Evolutionary conservation across 2,797 vertebrate species (phyloP).

Genomic region (Helarctos malayanus): DNA sequence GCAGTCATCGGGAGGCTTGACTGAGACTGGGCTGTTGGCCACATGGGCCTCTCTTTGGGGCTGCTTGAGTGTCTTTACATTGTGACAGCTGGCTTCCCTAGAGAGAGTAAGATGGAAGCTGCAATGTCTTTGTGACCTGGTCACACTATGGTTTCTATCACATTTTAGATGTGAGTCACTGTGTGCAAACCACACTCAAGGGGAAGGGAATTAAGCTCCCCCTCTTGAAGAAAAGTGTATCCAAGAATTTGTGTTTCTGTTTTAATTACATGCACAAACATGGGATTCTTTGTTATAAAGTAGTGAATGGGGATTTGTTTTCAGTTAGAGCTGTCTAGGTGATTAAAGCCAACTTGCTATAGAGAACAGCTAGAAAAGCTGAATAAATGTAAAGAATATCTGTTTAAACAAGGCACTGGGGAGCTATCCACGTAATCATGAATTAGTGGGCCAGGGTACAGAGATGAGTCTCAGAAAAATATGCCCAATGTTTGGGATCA

Average conservation of each 20-base stretch:
- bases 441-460: neutral
- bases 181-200: neutral
- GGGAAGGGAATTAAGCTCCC: neutral
- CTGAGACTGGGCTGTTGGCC: neutral
- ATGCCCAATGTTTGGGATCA: neutral
- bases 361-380: neutral
- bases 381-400: neutral
- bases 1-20: neutral
- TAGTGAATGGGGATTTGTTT: neutral
- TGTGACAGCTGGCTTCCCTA: neutral
- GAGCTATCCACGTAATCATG: neutral
- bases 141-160: neutral
- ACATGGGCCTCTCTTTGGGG: neutral
- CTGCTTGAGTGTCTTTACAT: neutral
- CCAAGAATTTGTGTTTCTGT: neutral
- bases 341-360: neutral
- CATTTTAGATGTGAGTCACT: neutral
- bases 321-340: neutral
- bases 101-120: neutral
- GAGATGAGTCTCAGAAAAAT: neutral
- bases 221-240: neutral
- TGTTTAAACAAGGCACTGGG: neutral
- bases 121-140: neutral
- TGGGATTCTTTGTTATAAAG: neutral
- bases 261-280: neutral